Evolutionary conservation across 2,113 vertebrate genomes (phyloP).

Genomic region (Calidris pygmaea): DNA sequence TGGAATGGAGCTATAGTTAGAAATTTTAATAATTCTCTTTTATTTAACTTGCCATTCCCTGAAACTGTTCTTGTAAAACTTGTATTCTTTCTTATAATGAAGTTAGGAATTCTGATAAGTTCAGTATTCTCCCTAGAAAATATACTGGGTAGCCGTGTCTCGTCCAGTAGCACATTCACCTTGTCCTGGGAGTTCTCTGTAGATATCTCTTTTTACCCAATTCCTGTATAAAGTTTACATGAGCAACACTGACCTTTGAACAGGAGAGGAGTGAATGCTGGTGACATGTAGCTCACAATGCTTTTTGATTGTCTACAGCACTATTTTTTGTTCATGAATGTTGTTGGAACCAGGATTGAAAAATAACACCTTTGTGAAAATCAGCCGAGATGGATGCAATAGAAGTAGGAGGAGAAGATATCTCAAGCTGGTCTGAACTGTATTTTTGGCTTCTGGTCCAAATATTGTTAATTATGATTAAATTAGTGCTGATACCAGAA

Average conservation of each 20-base stretch:
- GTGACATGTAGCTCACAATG: neutral
- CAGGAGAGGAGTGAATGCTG: neutral
- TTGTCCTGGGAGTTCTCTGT: neutral
- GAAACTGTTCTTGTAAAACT: neutral
- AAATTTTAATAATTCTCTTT: neutral
- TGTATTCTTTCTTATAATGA: neutral
- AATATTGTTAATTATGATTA: neutral
- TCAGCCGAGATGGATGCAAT: neutral
- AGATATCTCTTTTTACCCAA: neutral
- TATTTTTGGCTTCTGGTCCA: neutral
- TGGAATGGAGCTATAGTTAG: neutral
- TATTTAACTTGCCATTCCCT: neutral
- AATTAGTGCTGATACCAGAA: neutral
- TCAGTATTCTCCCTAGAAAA: neutral
- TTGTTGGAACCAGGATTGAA: neutral
- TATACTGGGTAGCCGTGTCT: neutral
- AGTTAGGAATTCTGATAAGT: neutral
- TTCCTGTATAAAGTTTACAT: neutral
- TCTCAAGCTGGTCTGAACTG: neutral
- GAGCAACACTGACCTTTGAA: neutral
- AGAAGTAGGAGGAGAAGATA: neutral
- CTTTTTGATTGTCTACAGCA: neutral
- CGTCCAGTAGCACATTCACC: neutral
- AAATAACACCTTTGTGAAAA: neutral
- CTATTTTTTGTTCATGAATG: neutral